Base-by-base conservation (phyloP, 2,797 vertebrate species). In the Poeciliopsis gracilis region DNA sequence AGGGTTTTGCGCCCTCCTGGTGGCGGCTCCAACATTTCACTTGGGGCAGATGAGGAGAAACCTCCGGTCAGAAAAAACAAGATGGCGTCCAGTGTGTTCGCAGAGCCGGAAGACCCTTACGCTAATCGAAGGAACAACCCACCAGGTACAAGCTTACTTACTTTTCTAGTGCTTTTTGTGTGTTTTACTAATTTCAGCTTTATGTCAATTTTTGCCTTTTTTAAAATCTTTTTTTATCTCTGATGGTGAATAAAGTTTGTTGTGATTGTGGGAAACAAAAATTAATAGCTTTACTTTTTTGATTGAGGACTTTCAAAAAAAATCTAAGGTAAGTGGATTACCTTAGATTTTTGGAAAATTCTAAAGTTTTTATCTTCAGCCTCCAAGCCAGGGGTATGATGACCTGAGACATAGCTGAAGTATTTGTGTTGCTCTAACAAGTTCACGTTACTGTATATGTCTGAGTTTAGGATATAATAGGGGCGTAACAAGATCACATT, bases 81-180 rank as follows among this genome's bases (percentile, higher is more conserved):
- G 89, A 99, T 98, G 97, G 97, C 97, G 82, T 99, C 98, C 79
- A 98, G 93, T 89, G 98, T 99, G 93, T 99, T 99, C 57, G 97
- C 97, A 71, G 97, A 97, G 84, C 95, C 97, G 15, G 97, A 99
- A 84, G 97, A 99, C 92, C 97, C 86, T 85, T 97, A 96, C 23
- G 95, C 95, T 70, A 95, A 95, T 86, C 93, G 95, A 84, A 94
- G 96, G 94, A 96, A 96, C 93, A 96, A 96, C 81, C 96, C 96
- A 75, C 96, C 96, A 89, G 96, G 96, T 96, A 91, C 46, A 72
- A 5, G 73, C 16, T 16, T 1, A 4, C 43, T 72, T 30, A 63
- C 43, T 38, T 72, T 5, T 5, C 25, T 53, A 36, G 75, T 47
- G 46, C 45, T 11, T 84, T 30, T 72, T 33, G 12, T 43, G 28